phyloP scores from a whole-genome alignment of 2,797 vertebrate species.

The Falco concolor region DNA sequence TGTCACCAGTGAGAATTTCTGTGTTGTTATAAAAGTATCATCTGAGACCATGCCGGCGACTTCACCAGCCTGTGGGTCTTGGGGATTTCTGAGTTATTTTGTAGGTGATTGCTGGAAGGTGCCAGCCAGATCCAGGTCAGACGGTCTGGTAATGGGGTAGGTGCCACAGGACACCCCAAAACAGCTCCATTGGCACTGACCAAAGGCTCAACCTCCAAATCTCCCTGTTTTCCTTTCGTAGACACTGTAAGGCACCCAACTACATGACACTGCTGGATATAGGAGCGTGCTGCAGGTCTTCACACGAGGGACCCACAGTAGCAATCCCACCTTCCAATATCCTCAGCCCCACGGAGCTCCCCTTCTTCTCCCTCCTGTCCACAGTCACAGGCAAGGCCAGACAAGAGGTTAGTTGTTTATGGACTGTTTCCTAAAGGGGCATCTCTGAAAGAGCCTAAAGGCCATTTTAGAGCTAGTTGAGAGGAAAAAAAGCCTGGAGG shows the following conservation, averaged over 20 bases:
- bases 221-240: neutral
- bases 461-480: neutral
- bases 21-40: neutral
- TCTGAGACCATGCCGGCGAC: rapidly evolving
- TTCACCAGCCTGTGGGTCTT: neutral
- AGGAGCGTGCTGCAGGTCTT: neutral
- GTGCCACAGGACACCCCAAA: neutral
- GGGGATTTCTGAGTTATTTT: neutral
- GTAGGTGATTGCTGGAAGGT: neutral
- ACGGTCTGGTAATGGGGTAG: neutral
- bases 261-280: too few species aligned
- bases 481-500: neutral
- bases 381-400: neutral
- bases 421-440: neutral
- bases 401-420: neutral
- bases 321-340: neutral
- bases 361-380: neutral
- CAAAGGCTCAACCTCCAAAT: neutral
- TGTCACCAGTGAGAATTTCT: neutral
- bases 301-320: neutral
- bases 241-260: neutral
- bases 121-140: neutral
- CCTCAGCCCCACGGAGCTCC: neutral
- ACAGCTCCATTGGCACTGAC: neutral
- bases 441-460: neutral